phyloP scores from a whole-genome alignment of 2,888 invertebrate genomes.

The Cataglyphis albicans region DNA sequence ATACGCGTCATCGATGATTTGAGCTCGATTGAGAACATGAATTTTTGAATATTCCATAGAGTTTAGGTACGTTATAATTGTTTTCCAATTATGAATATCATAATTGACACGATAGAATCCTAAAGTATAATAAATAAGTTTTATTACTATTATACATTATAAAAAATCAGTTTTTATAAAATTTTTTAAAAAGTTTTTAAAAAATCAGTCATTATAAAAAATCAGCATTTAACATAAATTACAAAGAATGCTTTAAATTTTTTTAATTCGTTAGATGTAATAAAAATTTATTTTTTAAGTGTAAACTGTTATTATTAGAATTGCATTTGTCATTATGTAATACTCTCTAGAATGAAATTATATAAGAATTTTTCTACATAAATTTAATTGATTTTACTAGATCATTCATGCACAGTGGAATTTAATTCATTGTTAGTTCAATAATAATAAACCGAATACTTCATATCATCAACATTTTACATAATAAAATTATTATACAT shows the following conservation, averaged over 20 bases:
- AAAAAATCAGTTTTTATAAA: neutral
- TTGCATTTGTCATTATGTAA: neutral
- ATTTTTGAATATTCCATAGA: constrained; percentile 21
- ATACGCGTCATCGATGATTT: constrained; percentile 21
- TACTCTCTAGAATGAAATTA: neutral
- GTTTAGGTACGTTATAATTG: constrained; percentile 24
- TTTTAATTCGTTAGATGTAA: neutral
- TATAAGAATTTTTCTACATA: neutral
- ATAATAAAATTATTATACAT: neutral
- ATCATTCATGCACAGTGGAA: neutral
- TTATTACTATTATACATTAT: neutral
- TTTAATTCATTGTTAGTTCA: neutral
- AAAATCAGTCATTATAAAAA: neutral
- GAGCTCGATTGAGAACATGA: constrained; percentile 44
- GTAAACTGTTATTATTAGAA: neutral
- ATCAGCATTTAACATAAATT: neutral
- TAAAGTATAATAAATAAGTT: constrained; percentile 54
- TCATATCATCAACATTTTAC: neutral
- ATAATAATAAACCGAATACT: neutral
- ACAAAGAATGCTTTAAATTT: neutral
- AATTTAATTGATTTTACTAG: neutral
- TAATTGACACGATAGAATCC: constrained; percentile 83
- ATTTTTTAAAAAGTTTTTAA: too few relatives aligned
- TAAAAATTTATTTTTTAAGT: neutral
- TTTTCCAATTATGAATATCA: constrained; percentile 75